Conservation (phyloP, 2,797 vertebrate species). For the Podarcis siculus region DNA sequence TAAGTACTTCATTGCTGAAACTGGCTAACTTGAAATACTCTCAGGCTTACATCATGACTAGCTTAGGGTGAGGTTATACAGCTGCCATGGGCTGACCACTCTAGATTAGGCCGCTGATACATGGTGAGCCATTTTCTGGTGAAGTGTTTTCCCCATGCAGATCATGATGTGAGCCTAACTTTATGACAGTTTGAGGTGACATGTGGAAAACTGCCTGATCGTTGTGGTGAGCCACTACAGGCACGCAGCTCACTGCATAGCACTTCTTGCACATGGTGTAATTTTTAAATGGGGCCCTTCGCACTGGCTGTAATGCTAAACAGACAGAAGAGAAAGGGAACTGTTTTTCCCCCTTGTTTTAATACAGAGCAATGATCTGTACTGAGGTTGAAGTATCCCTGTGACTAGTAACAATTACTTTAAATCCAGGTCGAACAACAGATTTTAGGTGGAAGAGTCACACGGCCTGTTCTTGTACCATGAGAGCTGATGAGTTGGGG, state of each 20-base stretch:
- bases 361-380: background rate
- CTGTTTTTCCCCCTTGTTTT: background rate
- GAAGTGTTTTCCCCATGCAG: background rate
- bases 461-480: background rate
- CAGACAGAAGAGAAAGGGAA: background rate
- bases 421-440: background rate
- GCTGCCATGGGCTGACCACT: background rate
- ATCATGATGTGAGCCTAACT: background rate
- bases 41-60: background rate
- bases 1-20: background rate
- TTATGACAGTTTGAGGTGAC: background rate
- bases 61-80: background rate
- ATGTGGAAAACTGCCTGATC: background rate
- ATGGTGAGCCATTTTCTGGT: background rate
- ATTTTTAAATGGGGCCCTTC: slow-evolving; percentile 1
- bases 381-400: background rate
- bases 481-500: background rate
- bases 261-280: background rate
- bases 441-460: background rate
- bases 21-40: background rate
- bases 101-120: background rate
- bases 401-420: background rate
- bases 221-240: slow-evolving; percentile 8
- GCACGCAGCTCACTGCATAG: background rate
- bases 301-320: background rate